phyloP scores from a whole-genome alignment of 2,888 invertebrate species.

The Acrocera orbiculus region DNA sequence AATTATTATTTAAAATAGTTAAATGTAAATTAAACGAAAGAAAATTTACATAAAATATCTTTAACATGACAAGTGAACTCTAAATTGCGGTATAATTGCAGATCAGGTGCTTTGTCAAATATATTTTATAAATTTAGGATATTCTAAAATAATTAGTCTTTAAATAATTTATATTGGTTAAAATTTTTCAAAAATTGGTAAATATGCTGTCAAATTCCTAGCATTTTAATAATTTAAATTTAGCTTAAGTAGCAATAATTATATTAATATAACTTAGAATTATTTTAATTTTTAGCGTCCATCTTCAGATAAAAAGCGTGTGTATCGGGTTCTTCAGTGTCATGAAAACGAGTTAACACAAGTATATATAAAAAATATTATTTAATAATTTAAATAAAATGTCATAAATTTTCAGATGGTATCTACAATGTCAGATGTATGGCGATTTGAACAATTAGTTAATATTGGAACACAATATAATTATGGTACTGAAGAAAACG shows the following conservation, averaged over 20 bases:
- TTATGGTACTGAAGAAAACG: conserved; percentile 91
- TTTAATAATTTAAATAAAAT: not conserved
- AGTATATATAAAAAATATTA: conserved; percentile 27
- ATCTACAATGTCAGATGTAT: conserved; percentile 98
- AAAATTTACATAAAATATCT: too few species aligned
- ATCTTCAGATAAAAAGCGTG: conserved; percentile 61
- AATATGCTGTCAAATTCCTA: not conserved
- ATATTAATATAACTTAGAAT: not conserved
- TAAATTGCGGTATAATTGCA: too few species aligned
- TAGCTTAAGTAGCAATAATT: not conserved
- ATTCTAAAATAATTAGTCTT: too few species aligned
- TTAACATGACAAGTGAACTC: too few species aligned
- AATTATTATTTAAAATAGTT: too few species aligned
- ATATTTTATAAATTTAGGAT: too few species aligned
- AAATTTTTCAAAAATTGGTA: too few species aligned
- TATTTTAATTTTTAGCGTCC: conserved; percentile 21
- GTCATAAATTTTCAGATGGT: conserved; percentile 46
- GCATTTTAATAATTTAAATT: not conserved
- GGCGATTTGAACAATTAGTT: conserved; percentile 96
- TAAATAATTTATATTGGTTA: too few species aligned
- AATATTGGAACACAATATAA: conserved; percentile 94
- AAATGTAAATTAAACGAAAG: too few species aligned
- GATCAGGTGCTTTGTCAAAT: conserved; percentile 45
- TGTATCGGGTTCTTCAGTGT: conserved; percentile 95
- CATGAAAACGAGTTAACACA: conserved; percentile 98